phyloP scores from a whole-genome alignment of 2,888 invertebrate genomes.

The Leptinotarsa peninsularis region DNA sequence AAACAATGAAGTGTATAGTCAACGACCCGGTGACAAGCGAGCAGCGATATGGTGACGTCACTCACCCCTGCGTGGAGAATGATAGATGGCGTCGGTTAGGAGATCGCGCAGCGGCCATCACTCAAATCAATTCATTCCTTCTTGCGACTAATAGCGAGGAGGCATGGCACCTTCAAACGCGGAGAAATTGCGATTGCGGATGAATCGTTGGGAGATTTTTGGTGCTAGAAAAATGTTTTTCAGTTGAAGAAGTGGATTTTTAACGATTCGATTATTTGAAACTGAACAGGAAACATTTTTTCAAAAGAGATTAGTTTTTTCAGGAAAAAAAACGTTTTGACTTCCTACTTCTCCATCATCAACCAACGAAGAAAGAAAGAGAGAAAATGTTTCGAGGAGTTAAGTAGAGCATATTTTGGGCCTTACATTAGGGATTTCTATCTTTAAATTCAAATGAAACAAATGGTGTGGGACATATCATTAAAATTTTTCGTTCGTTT shows the following conservation, averaged over 20 bases:
- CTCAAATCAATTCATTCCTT: slow-evolving; percentile 65
- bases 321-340: no score
- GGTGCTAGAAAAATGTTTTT: neutral
- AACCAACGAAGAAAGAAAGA: no score
- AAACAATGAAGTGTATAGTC: slow-evolving; percentile 59
- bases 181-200: neutral
- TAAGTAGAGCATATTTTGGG: no score
- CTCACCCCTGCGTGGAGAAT: slow-evolving; percentile 67
- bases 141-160: slow-evolving; percentile 32
- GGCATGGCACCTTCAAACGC: slow-evolving; percentile 26
- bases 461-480: no score
- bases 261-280: no score
- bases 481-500: no score
- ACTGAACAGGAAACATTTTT: no score
- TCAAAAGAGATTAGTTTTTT: no score
- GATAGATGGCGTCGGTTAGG: slow-evolving; percentile 72
- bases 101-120: slow-evolving; percentile 72
- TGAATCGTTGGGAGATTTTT: neutral
- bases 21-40: slow-evolving; percentile 58
- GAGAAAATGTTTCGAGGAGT: no score
- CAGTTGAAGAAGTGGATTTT: neutral
- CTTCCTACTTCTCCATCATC: no score
- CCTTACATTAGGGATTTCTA: no score
- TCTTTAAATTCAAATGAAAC: no score
- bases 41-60: slow-evolving; percentile 61